Percentiles rank a stretch among this genome's conserved stretches.
phyloP scores from a whole-genome alignment of 2,797 vertebrate species.

The Liasis olivaceus region DNA sequence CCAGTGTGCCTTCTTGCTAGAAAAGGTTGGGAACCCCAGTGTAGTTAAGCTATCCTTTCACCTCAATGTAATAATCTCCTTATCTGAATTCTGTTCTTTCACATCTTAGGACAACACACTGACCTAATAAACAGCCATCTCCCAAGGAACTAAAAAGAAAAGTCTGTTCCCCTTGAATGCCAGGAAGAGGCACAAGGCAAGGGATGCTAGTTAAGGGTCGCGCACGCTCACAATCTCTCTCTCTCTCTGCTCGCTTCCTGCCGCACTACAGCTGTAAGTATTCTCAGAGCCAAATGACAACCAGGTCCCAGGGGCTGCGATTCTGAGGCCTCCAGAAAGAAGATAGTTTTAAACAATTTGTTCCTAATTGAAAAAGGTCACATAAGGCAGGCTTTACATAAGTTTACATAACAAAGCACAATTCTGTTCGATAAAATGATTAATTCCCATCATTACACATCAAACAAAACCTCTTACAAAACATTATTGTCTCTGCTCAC shows the following conservation, averaged over 20 bases:
- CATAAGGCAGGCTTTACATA: constrained; percentile 79
- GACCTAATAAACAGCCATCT: neutral
- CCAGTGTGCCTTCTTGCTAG: neutral
- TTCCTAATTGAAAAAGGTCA: constrained; percentile 76
- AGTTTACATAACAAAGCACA: constrained; percentile 85
- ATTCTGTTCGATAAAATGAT: constrained; percentile 80
- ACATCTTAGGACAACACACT: neutral
- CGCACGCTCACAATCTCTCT: constrained; percentile 50
- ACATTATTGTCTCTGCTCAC: constrained; percentile 78
- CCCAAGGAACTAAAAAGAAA: neutral
- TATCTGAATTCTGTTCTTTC: neutral
- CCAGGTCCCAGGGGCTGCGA: constrained; percentile 73
- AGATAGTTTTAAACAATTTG: constrained; percentile 76
- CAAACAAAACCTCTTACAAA: constrained; percentile 81
- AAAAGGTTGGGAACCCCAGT: neutral
- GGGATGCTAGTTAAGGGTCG: neutral
- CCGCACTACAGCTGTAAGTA: constrained; percentile 72
- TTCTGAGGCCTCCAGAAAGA: constrained; percentile 76
- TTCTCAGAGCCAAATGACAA: constrained; percentile 78
- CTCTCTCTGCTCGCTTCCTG: constrained; percentile 48
- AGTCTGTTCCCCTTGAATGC: neutral
- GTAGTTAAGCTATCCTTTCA: neutral
- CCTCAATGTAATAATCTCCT: neutral
- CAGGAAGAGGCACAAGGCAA: neutral
- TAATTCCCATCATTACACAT: constrained; percentile 81